Evolutionary conservation across 2,113 vertebrate species (phyloP), one percentile per base, ranked within the genome.

Genomic region (Mormoops blainvillei): DNA sequence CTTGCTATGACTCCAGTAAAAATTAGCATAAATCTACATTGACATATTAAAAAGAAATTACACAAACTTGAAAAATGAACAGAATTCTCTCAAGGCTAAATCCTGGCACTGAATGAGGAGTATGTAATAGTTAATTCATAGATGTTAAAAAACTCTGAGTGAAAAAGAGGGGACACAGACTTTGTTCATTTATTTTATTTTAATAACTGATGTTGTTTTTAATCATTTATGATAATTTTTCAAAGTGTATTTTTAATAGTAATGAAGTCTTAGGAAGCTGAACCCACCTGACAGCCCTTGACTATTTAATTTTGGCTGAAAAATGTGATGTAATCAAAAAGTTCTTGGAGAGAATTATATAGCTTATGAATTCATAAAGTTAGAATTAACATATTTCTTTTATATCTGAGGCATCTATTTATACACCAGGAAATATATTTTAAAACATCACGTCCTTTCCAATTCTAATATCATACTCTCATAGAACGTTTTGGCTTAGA

Each of bases 141-240:
- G 48, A 90, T 87, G 48, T 71, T 70, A 33, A 74, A 85, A 97
- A 93, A 48, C 13, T 73, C 41, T 70, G 26, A 20, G 45, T 74
- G 70, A 50, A 36, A 77, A 91, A 84, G 67, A 94, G 50, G 19
- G 56, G n/a, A 89, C 68, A 76, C 0, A 31, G 33, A 11, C 24
- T 89, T 97, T 84, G 19, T 58, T 90, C 85, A 77, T 74, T 96
- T 74, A 95, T 91, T 91, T 93, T 93, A 96, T 93, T 91, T 94
- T 93, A 96, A 93, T 95, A 95, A 86, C 45, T 84, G 76, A 93
- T 38, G 91, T 38, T 78, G 31, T 80, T 93, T 96, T 97, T 94
- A 97, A 97, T 94, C 97, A 97, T 94, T 96, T 92, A 92, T 77
- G 22, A 89, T 90, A 95, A 94, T 90, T 78, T 88, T 85, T 85